Conservation (phyloP, 1,140 invertebrate species). For the Rhagoletis pomonella region DNA sequence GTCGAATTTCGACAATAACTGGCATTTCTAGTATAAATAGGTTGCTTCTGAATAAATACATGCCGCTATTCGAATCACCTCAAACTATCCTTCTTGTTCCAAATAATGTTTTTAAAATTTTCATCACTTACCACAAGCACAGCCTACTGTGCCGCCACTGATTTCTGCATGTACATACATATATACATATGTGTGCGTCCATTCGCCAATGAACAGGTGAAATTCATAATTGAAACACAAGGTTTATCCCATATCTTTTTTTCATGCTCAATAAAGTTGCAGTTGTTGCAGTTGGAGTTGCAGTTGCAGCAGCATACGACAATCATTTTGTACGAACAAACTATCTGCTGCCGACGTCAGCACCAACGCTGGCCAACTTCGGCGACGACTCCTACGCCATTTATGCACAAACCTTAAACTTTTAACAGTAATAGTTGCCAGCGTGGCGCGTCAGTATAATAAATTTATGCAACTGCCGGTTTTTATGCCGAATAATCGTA, state of each 20-base stretch:
- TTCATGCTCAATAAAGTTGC: slow-evolving; percentile 3
- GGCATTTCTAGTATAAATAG: too few species aligned
- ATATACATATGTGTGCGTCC: background rate
- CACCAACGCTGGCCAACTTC: background rate
- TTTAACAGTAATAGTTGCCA: slow-evolving; percentile 33
- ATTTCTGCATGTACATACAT: too few species aligned
- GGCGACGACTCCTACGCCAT: background rate
- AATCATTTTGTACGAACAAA: background rate
- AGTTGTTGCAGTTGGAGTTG: background rate
- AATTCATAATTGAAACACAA: slow-evolving; percentile 21
- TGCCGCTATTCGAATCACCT: too few species aligned
- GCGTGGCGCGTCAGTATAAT: slow-evolving; percentile 17
- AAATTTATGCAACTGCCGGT: slow-evolving; percentile 37
- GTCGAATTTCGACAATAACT: too few species aligned
- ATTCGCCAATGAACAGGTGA: background rate
- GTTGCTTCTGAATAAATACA: too few species aligned
- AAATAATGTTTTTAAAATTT: background rate
- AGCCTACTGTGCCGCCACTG: background rate
- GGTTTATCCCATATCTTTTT: background rate
- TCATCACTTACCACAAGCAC: background rate
- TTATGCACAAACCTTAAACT: background rate
- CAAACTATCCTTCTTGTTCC: too few species aligned
- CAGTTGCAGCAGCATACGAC: background rate
- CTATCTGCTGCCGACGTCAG: background rate
- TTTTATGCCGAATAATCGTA: slow-evolving; percentile 52